phyloP scores from a whole-genome alignment of 2,888 invertebrate genomes.

The Hirtodrosophila duncani region DNA sequence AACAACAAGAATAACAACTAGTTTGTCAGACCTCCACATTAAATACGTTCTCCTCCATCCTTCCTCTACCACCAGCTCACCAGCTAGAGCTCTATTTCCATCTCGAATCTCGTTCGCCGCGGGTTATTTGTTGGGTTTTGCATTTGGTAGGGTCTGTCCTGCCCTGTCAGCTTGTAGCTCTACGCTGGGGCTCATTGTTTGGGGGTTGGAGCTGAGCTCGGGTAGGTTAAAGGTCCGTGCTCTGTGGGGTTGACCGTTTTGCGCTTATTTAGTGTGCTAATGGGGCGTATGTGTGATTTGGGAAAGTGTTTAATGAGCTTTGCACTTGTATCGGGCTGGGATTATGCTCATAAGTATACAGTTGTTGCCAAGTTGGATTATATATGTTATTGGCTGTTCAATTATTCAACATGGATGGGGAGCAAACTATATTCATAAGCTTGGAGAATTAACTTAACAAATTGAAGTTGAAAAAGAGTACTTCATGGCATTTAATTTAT shows the following conservation, averaged over 20 bases:
- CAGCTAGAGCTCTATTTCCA: slow-evolving; percentile 26
- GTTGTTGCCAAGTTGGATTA: no score
- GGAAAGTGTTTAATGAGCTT: slow-evolving; percentile 69
- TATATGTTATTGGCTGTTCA: no score
- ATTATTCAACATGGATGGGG: no score
- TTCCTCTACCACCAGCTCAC: not conserved
- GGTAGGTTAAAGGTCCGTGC: not conserved
- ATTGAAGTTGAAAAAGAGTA: no score
- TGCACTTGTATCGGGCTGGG: slow-evolving; percentile 47
- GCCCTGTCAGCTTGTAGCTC: slow-evolving; percentile 5
- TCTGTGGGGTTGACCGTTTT: slow-evolving; percentile 35
- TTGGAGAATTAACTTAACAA: no score
- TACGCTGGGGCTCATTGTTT: slow-evolving; percentile 16
- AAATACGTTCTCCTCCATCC: slow-evolving; percentile 33
- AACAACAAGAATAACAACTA: slow-evolving; percentile 26
- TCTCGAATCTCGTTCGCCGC: slow-evolving; percentile 45
- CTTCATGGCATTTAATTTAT: no score
- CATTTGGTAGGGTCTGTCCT: slow-evolving; percentile 26
- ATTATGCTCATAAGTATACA: no score
- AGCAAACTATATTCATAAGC: no score
- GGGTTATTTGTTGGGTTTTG: slow-evolving; percentile 56
- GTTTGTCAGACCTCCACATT: slow-evolving; percentile 62
- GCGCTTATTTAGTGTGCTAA: slow-evolving; percentile 65
- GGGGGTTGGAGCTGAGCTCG: slow-evolving; percentile 1
- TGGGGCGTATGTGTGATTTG: slow-evolving; percentile 67